phyloP scores from a whole-genome alignment of 1,140 invertebrate genomes.

The Heterodera schachtii region DNA sequence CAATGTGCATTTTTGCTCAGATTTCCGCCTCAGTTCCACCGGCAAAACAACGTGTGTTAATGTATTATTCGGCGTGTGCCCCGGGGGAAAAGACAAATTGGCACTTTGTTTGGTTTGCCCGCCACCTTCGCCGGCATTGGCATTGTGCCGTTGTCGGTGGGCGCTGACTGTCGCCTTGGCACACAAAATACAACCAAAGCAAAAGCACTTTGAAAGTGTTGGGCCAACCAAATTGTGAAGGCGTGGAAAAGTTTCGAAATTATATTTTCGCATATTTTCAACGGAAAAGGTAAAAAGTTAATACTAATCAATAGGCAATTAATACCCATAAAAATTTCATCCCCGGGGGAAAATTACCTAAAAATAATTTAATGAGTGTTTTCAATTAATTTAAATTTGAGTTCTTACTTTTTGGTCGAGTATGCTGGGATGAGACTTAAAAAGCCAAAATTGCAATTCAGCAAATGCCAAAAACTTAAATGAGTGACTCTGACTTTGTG shows the following conservation, averaged over 20 bases:
- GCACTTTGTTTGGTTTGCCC: not conserved
- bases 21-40: not conserved
- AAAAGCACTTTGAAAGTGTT: not conserved
- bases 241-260: not conserved
- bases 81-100: not conserved
- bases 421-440: too few relatives aligned
- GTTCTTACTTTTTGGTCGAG: too few relatives aligned
- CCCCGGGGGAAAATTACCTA: too few relatives aligned
- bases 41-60: not conserved
- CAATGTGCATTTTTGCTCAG: not conserved
- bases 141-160: not conserved
- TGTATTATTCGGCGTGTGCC: not conserved
- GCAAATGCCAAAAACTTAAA: too few relatives aligned
- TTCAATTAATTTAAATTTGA: too few relatives aligned
- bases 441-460: too few relatives aligned
- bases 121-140: not conserved
- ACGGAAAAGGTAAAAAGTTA: too few relatives aligned
- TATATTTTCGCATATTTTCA: too few relatives aligned
- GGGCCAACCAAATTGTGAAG: not conserved
- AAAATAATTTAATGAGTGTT: too few relatives aligned
- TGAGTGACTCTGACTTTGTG: too few relatives aligned
- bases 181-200: not conserved
- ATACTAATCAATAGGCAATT: too few relatives aligned
- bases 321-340: too few relatives aligned
- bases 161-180: not conserved